Percentiles rank a stretch among this genome's conserved stretches.
Conservation (phyloP, 1,140 invertebrate genomes). For the Philotrypesis tridentata region DNA sequence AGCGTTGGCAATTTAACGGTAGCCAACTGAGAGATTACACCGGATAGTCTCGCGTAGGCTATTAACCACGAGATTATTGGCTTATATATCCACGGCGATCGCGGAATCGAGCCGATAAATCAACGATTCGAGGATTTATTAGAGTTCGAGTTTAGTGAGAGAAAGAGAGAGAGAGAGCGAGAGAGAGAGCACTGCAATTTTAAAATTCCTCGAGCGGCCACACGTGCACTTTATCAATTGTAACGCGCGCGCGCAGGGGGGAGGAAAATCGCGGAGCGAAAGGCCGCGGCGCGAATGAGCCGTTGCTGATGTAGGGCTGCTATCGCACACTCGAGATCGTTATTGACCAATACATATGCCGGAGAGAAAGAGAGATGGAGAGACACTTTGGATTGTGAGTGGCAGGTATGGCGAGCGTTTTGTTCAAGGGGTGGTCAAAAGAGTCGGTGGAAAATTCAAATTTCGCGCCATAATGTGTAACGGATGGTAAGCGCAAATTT, state of each 20-base stretch:
- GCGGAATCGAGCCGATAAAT: neutral
- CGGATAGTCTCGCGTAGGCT: no score
- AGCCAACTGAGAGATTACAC: neutral
- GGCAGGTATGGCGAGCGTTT: neutral
- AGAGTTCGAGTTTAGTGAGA: no score
- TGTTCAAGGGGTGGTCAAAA: no score
- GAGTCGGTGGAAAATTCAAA: no score
- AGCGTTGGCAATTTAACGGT: neutral
- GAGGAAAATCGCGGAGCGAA: neutral
- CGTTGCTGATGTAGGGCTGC: neutral
- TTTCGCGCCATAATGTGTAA: no score
- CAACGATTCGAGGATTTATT: neutral
- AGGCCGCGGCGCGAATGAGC: neutral
- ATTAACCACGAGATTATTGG: neutral
- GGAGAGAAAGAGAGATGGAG: no score
- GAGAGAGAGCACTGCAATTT: neutral
- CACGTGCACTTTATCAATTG: neutral
- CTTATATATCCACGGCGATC: neutral
- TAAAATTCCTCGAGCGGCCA: neutral
- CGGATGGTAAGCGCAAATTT: no score
- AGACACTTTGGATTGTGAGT: neutral
- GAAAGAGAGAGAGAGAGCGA: no score
- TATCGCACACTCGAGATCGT: neutral
- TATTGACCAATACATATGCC: no score
- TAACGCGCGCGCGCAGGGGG: neutral